A percentile compares a stretch with the other conserved stretches of the same genome.
phyloP scores from a whole-genome alignment of 2,888 invertebrate species.

The Pseudeuparius sepicola region DNA sequence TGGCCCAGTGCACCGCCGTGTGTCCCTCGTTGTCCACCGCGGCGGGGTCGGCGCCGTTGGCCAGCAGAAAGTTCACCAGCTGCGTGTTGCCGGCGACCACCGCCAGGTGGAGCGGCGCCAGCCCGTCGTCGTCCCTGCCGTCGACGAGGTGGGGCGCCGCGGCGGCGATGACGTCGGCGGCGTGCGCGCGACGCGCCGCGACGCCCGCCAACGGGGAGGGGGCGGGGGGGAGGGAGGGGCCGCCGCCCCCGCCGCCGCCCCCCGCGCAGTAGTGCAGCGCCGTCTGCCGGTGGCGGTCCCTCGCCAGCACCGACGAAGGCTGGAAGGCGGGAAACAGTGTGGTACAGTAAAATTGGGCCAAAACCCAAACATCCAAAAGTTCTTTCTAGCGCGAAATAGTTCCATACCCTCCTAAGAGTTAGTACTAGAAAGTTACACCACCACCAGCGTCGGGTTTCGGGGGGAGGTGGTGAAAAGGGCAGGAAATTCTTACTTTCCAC shows the following conservation, averaged over 20 bases:
- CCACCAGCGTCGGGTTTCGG: too few relatives aligned
- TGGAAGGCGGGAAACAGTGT: too few relatives aligned
- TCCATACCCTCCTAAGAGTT: too few relatives aligned
- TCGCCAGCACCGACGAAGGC: slow-evolving; percentile 53
- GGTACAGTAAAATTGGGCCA: too few relatives aligned
- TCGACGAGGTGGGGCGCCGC: slow-evolving; percentile 79
- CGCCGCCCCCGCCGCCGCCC: slow-evolving; percentile 43
- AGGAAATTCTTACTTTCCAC: too few relatives aligned
- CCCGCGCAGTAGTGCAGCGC: slow-evolving; percentile 83
- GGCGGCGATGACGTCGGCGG: slow-evolving; percentile 63
- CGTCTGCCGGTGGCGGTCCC: slow-evolving; percentile 74
- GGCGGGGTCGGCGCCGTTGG: slow-evolving; percentile 82
- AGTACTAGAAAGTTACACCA: too few relatives aligned
- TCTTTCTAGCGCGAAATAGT: too few relatives aligned
- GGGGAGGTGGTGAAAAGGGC: too few relatives aligned
- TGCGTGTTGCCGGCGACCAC: slow-evolving; percentile 88
- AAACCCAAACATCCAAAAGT: too few relatives aligned
- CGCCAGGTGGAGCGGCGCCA: slow-evolving; percentile 90
- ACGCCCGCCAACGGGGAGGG: slow-evolving; percentile 58
- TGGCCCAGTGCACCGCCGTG: slow-evolving; percentile 96
- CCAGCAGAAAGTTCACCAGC: slow-evolving; percentile 74
- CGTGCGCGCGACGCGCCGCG: slow-evolving; percentile 46
- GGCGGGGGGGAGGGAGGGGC: slow-evolving; percentile 55
- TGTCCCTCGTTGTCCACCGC: slow-evolving; percentile 90
- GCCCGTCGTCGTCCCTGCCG: slow-evolving; percentile 84